phyloP scores from a whole-genome alignment of 2,888 invertebrate species.

The Choreutis nemorana region DNA sequence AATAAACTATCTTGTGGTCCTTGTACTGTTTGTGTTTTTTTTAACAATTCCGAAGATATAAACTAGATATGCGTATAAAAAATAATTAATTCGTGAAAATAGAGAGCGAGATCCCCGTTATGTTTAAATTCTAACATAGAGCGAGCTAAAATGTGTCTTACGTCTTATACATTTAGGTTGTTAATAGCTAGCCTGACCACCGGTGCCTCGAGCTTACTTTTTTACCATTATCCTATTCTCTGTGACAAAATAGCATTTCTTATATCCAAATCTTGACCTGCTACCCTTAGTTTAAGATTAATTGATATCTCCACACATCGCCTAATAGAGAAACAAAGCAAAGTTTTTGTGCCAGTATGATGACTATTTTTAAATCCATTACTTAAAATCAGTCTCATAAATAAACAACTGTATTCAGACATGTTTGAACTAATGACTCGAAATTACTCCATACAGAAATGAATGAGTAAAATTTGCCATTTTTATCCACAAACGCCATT shows the following conservation, averaged over 20 bases:
- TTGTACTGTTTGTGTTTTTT: too few relatives aligned
- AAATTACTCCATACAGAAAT: too few relatives aligned
- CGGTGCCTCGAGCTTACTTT: constrained; percentile 43
- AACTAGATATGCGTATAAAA: too few relatives aligned
- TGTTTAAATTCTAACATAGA: too few relatives aligned
- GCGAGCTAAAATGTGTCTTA: too few relatives aligned
- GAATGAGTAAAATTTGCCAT: too few relatives aligned
- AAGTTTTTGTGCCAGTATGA: constrained; percentile 24
- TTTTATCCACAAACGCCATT: too few relatives aligned
- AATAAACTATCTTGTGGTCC: too few relatives aligned
- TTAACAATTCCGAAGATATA: too few relatives aligned
- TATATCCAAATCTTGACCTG: constrained; percentile 33
- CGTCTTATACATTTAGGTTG: too few relatives aligned
- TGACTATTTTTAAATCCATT: constrained; percentile 33
- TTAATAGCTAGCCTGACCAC: constrained; percentile 38
- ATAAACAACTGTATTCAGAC: constrained; percentile 34
- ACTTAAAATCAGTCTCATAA: constrained; percentile 64
- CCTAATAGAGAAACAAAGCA: constrained; percentile 24
- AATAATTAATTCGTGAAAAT: too few relatives aligned
- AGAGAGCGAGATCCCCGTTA: constrained; percentile 2
- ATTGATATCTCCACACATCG: constrained; percentile 45
- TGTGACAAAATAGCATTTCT: constrained; percentile 61
- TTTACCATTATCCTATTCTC: constrained; percentile 34
- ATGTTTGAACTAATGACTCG: too few relatives aligned
- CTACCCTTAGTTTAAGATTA: constrained; percentile 41